Evolutionary conservation across 2,888 invertebrate species (phyloP), one percentile per base, ranked within the genome.

Genomic region (Lottia gigantea): DNA sequence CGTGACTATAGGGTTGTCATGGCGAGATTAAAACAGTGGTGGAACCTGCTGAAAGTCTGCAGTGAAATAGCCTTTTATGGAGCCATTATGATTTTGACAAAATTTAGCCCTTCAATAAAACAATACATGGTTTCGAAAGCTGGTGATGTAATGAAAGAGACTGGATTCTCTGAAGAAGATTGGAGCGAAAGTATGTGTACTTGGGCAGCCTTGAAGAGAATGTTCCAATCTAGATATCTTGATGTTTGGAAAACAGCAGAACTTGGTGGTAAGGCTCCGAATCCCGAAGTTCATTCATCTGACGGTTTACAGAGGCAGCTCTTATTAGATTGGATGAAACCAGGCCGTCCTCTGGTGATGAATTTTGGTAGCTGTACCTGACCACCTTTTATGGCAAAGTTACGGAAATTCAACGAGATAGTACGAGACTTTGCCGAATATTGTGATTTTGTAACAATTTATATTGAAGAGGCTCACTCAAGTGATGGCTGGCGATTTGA

Each of bases 331-430:
- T 74, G 76, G 68, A 75, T 76, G 71, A 80, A 68, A 40, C n/a
- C 66, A 14, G 79, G 74, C 0, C 74, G 85, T 11, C 84, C 85
- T 31, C 78, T 86, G 61, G 80, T 85, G 14, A 68, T 86, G 15
- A 83, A 82, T 75, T 85, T 86, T 64, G 86, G 86, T 26, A 85
- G 85, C 74, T 85, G 86, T 71, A 81, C 81, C 73, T 86, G 86
- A 85, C 83, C 83, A 15, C 85, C 85, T 66, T 85, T 83, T 71
- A 79, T 85, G 78, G 81, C 75, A 64, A 81, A 80, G 73, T 80
- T 85, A 72, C 74, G 73, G 67, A 66, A 71, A 64, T 84, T 84
- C 74, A 79, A 79, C 64, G 63, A 77, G 65, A 61, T 85, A 67
- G 80, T 81, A 62, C 71, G 73, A 67, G 76, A 80, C 74, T 84